phyloP scores from a whole-genome alignment of 2,888 invertebrate species.

The Acronicta alni region DNA sequence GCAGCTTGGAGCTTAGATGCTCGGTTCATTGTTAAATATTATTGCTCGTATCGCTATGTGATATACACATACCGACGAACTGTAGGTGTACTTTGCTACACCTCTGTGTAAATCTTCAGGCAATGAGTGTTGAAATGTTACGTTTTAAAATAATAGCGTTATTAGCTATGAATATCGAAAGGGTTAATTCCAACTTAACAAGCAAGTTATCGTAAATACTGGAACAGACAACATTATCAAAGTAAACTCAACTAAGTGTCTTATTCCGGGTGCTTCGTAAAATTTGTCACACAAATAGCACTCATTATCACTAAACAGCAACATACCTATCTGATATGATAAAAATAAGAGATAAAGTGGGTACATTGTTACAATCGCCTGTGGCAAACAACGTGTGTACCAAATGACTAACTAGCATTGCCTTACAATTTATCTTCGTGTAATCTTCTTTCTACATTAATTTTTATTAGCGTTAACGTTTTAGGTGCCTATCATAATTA shows the following conservation, averaged over 20 bases:
- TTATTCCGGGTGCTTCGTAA: slow-evolving; percentile 20
- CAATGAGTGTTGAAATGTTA: no score
- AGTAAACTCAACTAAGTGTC: slow-evolving; percentile 16
- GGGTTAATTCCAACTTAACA: no score
- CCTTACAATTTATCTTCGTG: slow-evolving; percentile 11
- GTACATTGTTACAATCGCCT: slow-evolving; percentile 19
- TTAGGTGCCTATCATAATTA: slow-evolving; percentile 12
- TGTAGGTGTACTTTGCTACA: no score
- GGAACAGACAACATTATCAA: background rate
- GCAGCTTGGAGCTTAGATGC: no score
- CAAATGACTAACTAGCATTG: slow-evolving; percentile 32
- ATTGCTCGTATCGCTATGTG: no score
- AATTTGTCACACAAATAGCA: slow-evolving; percentile 27
- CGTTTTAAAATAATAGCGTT: no score
- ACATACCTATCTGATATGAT: slow-evolving; percentile 27
- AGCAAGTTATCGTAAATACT: no score
- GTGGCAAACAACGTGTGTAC: slow-evolving; percentile 29
- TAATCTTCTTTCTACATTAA: slow-evolving; percentile 29
- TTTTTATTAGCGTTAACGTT: slow-evolving; percentile 18
- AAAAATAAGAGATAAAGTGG: slow-evolving; percentile 28
- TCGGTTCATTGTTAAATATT: no score
- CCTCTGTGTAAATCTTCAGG: no score
- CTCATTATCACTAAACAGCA: slow-evolving; percentile 33
- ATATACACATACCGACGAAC: no score
- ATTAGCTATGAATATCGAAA: no score